Percentiles rank a stretch among this genome's conserved stretches.
Conservation (phyloP, 2,113 vertebrate species). For the Orthochromis indermauri region DNA sequence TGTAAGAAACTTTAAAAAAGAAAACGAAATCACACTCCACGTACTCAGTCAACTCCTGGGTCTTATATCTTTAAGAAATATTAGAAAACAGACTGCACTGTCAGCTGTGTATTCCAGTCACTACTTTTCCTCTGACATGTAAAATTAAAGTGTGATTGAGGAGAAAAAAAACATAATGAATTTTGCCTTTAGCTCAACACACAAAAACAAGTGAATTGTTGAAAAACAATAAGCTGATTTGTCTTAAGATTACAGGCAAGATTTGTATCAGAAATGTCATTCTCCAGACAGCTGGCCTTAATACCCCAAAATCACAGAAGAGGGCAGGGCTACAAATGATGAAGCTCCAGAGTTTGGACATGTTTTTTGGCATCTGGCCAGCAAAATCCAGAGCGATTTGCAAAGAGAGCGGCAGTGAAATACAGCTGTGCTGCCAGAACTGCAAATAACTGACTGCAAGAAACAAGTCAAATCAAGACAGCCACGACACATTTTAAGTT, state of each 20-base stretch:
- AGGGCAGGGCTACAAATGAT: background rate
- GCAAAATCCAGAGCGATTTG: background rate
- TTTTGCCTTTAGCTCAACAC: background rate
- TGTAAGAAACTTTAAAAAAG: background rate
- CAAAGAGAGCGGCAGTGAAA: background rate
- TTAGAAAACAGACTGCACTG: background rate
- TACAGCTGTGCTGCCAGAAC: background rate
- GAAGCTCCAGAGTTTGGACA: background rate
- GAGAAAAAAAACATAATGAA: background rate
- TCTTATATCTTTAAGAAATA: background rate
- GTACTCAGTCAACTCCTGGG: background rate
- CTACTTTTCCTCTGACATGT: background rate
- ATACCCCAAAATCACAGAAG: slow-evolving; percentile 27
- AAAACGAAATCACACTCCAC: background rate
- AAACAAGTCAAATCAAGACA: background rate
- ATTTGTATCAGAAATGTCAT: slow-evolving; percentile 12
- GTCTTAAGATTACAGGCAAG: slow-evolving; percentile 34
- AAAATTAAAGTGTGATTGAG: background rate
- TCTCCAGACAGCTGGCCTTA: slow-evolving; percentile 47
- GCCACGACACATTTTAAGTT: slow-evolving; percentile 3
- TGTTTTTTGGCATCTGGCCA: background rate
- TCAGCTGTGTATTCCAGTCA: background rate
- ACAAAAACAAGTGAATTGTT: background rate
- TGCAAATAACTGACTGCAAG: background rate
- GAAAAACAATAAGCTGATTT: slow-evolving; percentile 30